Base-by-base conservation (phyloP, 2,888 invertebrate species). In the Temnothorax rugatulus region DNA sequence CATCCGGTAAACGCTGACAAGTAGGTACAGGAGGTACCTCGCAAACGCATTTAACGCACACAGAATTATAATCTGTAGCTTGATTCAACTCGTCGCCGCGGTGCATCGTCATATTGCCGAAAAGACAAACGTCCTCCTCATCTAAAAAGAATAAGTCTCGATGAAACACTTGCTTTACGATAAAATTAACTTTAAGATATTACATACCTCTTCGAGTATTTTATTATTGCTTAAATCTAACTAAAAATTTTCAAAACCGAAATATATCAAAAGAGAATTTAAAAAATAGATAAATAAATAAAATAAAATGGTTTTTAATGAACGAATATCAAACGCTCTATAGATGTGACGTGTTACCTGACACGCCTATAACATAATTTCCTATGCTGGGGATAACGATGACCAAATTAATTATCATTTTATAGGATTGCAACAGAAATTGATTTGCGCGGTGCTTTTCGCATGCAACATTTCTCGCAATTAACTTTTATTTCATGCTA, bases 11-110 rank as follows among this genome's bases (percentile, higher is more conserved):
- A 79, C 88, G 91, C 81, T 87, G 89, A 59, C 94, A 93, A 7
- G 93, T 93, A 0, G 91, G 92, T 0, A 85, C 0, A 0, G 93
- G 94, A 29, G 93, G 93, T 0, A 94, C 91, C 38, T 94, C 93
- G 87, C 94, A 93, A 1, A 88, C 77, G 59, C 94, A 94, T 77
- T 91, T 92, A 1, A 92, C 63, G 73, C 93, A 93, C 2, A 76
- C 83, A 3, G 92, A 91, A 47, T 38, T 83, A 44, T 90, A 91
- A 44, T 87, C 83, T 0, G 91, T 91, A 4, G 82, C 82, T 83
- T 91, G 87, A 69, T 88, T 92, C 38, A 93, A 73, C 66, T 91
- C 89, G 38, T 93, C 93, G 1, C 92, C 93, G 4, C 88, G 1
- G 1, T 86, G 57, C 92, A 94, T 90, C 13, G 21, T 81, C 68